Conservation (phyloP, 2,797 vertebrate species). For the Serranus cabrilla region DNA sequence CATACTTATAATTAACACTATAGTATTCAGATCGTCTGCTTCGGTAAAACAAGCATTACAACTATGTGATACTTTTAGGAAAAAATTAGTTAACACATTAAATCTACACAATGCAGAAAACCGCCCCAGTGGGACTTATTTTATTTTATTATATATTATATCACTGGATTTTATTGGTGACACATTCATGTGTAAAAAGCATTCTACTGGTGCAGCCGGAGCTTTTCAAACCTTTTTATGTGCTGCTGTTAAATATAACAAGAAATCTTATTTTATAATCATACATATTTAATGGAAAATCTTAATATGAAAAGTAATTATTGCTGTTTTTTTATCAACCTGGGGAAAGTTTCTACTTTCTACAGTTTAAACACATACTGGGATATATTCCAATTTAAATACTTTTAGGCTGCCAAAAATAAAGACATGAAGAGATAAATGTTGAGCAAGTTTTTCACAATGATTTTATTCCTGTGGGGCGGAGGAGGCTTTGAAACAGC, state of each 20-base stretch:
- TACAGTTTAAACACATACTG: not conserved
- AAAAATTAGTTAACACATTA: too few relatives aligned
- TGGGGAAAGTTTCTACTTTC: not conserved
- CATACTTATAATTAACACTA: not conserved
- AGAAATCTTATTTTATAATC: too few relatives aligned
- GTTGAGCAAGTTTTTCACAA: not conserved
- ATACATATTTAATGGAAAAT: too few relatives aligned
- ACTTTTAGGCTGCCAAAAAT: too few relatives aligned
- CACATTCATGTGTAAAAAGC: too few relatives aligned
- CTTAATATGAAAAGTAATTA: too few relatives aligned
- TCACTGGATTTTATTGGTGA: not conserved
- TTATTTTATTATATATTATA: not conserved
- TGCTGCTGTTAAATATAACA: too few relatives aligned
- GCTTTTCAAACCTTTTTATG: too few relatives aligned
- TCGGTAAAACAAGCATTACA: not conserved
- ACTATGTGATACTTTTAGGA: not conserved
- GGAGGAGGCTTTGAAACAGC: not conserved
- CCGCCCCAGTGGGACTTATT: not conserved
- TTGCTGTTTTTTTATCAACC: too few relatives aligned
- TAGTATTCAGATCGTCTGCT: not conserved
- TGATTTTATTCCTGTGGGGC: not conserved
- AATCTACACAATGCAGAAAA: not conserved
- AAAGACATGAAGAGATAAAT: not conserved
- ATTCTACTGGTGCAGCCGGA: too few relatives aligned
- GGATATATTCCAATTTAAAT: not conserved